These are phyloP conservation scores for Alosa alosa DNA, from an alignment of 2,113 vertebrate species.

Conservation along the genomic window DNA sequence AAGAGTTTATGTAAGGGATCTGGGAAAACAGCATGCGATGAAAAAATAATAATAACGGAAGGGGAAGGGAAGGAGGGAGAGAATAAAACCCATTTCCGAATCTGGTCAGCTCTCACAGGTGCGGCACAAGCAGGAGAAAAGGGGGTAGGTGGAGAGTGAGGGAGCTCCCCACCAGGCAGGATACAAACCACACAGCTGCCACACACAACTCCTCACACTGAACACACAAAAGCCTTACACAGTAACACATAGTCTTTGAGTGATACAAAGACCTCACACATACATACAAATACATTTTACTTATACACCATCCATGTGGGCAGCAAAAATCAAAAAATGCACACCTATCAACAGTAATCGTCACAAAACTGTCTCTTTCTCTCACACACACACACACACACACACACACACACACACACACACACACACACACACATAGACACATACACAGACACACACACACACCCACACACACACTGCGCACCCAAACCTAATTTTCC, in stretches of 20 bases:
- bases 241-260: too few relatives aligned
- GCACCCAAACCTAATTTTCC: background rate
- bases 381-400: constrained; percentile 8
- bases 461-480: background rate
- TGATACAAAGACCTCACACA: background rate
- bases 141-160: constrained; percentile 17
- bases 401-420: background rate
- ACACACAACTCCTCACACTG: background rate
- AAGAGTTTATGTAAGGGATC: constrained; percentile 17
- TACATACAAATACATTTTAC: background rate
- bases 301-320: too few relatives aligned
- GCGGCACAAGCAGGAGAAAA: constrained; percentile 5
- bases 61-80: constrained; percentile 42
- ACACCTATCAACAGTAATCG: too few relatives aligned
- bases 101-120: constrained; percentile 2
- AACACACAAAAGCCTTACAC: background rate
- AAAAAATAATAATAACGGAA: background rate
- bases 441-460: background rate
- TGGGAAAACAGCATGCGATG: background rate
- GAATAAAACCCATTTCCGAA: constrained; percentile 34
- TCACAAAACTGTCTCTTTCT: too few relatives aligned
- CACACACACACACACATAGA: too few relatives aligned
- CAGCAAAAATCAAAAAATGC: too few relatives aligned
- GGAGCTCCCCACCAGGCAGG: constrained; percentile 8
- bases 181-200: background rate